Percentiles rank a stretch among this genome's conserved stretches.
phyloP scores from a whole-genome alignment of 2,888 invertebrate species.

The Bedellia somnulentella region DNA sequence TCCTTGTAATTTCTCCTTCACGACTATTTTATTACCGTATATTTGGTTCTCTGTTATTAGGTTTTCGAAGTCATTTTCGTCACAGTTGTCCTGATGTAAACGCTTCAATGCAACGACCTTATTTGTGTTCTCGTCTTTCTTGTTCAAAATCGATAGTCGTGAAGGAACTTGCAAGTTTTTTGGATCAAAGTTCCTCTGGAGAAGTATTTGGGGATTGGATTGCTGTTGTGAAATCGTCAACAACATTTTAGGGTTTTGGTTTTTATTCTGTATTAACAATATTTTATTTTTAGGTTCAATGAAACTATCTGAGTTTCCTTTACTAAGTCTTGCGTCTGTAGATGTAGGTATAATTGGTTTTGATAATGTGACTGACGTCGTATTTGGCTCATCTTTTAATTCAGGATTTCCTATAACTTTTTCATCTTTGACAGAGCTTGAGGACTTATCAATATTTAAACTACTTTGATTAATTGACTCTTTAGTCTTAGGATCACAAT shows the following conservation, averaged over 20 bases:
- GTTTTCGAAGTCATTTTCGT: constrained; percentile 58
- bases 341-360: too few species aligned
- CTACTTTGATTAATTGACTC: too few species aligned
- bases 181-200: constrained; percentile 36
- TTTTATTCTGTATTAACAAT: constrained; percentile 40
- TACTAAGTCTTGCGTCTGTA: too few species aligned
- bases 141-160: constrained; percentile 39
- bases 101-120: constrained; percentile 52
- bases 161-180: constrained; percentile 54
- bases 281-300: constrained; percentile 42
- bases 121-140: constrained; percentile 44
- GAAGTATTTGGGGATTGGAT: constrained; percentile 35
- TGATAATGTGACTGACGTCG: too few species aligned
- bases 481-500: too few species aligned
- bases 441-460: too few species aligned
- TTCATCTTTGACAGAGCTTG: too few species aligned
- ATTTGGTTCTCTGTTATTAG: constrained; percentile 59
- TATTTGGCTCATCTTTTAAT: too few species aligned
- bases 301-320: constrained; percentile 25
- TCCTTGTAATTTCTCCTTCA: constrained; percentile 54
- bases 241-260: constrained; percentile 36
- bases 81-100: constrained; percentile 47
- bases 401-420: too few species aligned
- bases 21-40: constrained; percentile 57
- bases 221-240: constrained; percentile 30